phyloP scores from a whole-genome alignment of 2,113 vertebrate genomes.

The Sapajus apella region DNA sequence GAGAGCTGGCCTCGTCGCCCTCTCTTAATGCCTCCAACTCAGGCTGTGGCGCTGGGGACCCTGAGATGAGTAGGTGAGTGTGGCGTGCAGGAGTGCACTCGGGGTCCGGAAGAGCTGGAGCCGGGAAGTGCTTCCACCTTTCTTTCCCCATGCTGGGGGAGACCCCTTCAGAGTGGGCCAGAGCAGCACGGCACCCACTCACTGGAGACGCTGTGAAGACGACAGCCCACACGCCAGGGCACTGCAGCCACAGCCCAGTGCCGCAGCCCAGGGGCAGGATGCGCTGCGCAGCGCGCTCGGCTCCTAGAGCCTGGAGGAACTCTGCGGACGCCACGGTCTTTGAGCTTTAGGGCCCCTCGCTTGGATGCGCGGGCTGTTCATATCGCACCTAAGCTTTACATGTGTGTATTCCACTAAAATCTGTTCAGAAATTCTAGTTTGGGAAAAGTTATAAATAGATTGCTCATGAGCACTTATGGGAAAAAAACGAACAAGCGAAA shows the following conservation, averaged over 20 bases:
- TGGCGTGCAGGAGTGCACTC: neutral
- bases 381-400: neutral
- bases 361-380: neutral
- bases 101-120: neutral
- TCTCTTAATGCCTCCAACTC: neutral
- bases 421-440: constrained; percentile 51
- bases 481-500: constrained; percentile 65
- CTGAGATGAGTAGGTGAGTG: neutral
- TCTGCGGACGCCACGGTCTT: neutral
- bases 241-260: neutral
- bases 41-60: neutral
- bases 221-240: neutral
- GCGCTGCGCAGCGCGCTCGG: fast-evolving
- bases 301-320: neutral
- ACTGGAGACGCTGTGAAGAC: too few species aligned
- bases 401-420: neutral
- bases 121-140: neutral
- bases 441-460: constrained; percentile 43
- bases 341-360: neutral
- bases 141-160: neutral
- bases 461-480: constrained; percentile 37
- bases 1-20: neutral
- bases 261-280: fast-evolving
- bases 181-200: neutral
- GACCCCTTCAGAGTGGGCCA: neutral